Percentiles rank a stretch among this genome's conserved stretches.
These are phyloP conservation scores for Harpagifer antarcticus DNA, from an alignment of 2,797 vertebrate species.

Conservation along the genomic window DNA sequence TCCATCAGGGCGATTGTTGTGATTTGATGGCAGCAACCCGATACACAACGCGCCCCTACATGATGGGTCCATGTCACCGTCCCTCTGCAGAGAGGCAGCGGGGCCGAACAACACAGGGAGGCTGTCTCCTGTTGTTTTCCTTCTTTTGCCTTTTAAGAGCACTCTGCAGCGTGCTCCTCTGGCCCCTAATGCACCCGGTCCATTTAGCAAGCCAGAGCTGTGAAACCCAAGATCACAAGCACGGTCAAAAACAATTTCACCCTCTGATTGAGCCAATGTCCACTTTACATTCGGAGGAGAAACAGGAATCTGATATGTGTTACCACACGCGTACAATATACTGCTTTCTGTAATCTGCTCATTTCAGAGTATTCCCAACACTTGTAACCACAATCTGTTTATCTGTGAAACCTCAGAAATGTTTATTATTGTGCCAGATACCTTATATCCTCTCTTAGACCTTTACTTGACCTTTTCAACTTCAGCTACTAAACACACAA, in stretches of 20 bases:
- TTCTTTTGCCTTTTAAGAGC: slow-evolving; percentile 73
- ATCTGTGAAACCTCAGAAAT: slow-evolving; percentile 9
- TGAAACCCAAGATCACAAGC: slow-evolving; percentile 81
- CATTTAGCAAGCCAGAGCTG: slow-evolving; percentile 76
- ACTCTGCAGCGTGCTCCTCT: slow-evolving; percentile 66
- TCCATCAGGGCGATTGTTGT: slow-evolving; percentile 67
- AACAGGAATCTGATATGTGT: slow-evolving; percentile 47
- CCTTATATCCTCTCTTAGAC: not conserved
- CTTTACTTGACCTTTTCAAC: slow-evolving; percentile 20
- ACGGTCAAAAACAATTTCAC: slow-evolving; percentile 78
- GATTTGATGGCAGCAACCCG: slow-evolving; percentile 63
- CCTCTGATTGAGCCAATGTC: slow-evolving; percentile 75
- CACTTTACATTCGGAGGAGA: slow-evolving; percentile 60
- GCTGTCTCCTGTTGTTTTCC: slow-evolving; percentile 64
- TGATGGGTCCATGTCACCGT: slow-evolving; percentile 59
- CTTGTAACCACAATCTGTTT: not conserved
- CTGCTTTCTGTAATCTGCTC: slow-evolving; percentile 4
- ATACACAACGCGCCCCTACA: slow-evolving; percentile 49
- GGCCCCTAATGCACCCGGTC: slow-evolving; percentile 76
- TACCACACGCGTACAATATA: slow-evolving; percentile 10
- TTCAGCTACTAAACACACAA: slow-evolving; percentile 15
- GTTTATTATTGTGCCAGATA: not conserved
- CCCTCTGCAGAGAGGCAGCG: slow-evolving; percentile 40
- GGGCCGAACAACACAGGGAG: slow-evolving; percentile 50
- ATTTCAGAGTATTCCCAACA: not conserved